These are phyloP conservation scores for Patella depressa DNA, from an alignment of 2,888 invertebrate genomes.

Conservation along the genomic window DNA sequence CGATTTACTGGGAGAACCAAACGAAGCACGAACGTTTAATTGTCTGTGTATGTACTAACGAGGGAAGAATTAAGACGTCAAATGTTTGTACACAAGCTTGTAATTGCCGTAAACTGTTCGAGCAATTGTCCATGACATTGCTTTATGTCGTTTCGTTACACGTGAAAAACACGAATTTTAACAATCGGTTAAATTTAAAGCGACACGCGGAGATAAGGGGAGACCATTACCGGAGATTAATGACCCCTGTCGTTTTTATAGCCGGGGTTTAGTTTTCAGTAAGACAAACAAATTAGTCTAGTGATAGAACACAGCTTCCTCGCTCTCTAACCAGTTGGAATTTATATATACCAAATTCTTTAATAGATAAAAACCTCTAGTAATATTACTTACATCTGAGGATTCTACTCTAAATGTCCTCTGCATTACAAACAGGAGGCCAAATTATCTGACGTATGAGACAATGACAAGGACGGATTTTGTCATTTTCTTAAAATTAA, in stretches of 20 bases:
- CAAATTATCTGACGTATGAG: no score
- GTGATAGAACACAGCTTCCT: constrained; percentile 3
- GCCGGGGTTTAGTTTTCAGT: neutral
- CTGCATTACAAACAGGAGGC: no score
- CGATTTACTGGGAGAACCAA: no score
- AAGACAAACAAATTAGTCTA: constrained; percentile 1
- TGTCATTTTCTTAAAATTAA: no score
- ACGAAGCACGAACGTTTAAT: no score
- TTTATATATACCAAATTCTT: neutral
- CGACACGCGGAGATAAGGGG: neutral
- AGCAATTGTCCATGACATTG: neutral
- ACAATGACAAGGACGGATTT: no score
- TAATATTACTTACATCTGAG: no score
- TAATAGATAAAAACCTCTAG: neutral
- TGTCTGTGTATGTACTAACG: no score
- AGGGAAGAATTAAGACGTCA: neutral
- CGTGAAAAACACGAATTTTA: constrained; percentile 6
- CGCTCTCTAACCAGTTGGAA: neutral
- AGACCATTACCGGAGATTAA: neutral
- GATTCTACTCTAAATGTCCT: no score
- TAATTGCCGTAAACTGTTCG: neutral
- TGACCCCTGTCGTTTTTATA: constrained; percentile 9
- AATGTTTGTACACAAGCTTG: neutral
- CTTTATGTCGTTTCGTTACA: neutral
- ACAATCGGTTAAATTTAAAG: constrained; percentile 4